Base-by-base conservation (phyloP, 2,797 vertebrate genomes). In the Fundulus diaphanus region DNA sequence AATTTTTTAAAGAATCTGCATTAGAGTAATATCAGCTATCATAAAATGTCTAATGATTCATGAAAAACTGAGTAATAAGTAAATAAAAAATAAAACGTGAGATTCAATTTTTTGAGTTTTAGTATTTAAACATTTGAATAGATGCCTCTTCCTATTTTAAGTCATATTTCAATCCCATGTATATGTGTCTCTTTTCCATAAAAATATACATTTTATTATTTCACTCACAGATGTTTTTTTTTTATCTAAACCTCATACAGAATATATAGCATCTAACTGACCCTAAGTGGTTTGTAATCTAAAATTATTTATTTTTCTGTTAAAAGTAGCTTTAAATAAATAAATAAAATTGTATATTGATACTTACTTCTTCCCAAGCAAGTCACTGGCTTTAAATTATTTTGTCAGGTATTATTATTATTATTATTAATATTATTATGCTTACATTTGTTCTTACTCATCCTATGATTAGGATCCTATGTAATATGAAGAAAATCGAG, bases 11-110 rank as follows among this genome's bases (percentile, higher is more conserved):
- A 68, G 27, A 67, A 18, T 44, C 1, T 27, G 40, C 68, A 76
- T 20, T 77, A 77, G 70, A 74, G 33, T 74, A 52, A 42, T 63
- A 22, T 13, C 0, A 61, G 70, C 63, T 78, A 13, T 29, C 16
- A 20, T 44, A 73, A 31, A 66, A 0, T 15, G 31, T 24, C 22
- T 40, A 15, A 65, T 13, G 24, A 65, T 65, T n/a, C 9, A 40
- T 37, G 20, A 63, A 63, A 24, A 24, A 63, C 33, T 40, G 1
- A 3, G 11, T 24, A 7, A 15, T 24, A 13, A 40, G 11, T 1
- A 16, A 24, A 22, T 61, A 42, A 42, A 7, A 42, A 42, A 42
- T 42, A 7, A 42, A 7, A 42, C 11, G 11, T 42, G 18, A 49
- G 20, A 18, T 24, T 7, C 22, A 24, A 6, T 1, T 7, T 51